phyloP scores from a whole-genome alignment of 2,113 vertebrate species.

The Eubucco bourcierii region DNA sequence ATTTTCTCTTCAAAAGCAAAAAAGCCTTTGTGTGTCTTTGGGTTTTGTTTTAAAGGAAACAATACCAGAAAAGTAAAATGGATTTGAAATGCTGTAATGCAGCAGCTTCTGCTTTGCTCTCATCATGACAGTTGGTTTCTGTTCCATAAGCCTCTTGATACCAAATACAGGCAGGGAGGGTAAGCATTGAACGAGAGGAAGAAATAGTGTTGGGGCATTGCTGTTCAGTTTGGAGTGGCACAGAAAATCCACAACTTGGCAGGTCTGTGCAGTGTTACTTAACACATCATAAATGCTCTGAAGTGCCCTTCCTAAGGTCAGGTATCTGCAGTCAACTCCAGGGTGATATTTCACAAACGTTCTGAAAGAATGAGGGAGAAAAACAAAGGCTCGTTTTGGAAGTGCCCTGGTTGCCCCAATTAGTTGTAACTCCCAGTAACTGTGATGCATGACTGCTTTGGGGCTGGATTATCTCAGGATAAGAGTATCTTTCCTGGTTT shows the following conservation, averaged over 20 bases:
- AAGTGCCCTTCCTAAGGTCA: conserved; percentile 23
- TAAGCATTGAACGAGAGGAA: neutral
- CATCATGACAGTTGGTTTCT: neutral
- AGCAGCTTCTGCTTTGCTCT: neutral
- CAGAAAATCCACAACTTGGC: neutral
- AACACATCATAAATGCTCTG: conserved; percentile 11
- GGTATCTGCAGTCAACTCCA: neutral
- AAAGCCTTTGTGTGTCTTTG: neutral
- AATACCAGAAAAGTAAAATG: neutral
- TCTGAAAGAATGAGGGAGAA: neutral
- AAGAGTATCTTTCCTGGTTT: neutral
- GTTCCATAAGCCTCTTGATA: neutral
- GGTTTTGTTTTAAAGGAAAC: neutral
- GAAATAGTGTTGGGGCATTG: neutral
- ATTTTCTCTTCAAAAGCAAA: conserved; percentile 2
- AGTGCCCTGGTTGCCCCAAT: neutral
- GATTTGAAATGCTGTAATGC: neutral
- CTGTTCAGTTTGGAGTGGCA: neutral
- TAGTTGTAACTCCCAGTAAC: rapidly evolving
- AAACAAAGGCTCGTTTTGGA: neutral
- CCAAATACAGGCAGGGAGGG: neutral
- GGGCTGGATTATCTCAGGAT: neutral
- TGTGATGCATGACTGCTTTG: neutral
- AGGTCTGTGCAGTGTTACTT: conserved; percentile 13
- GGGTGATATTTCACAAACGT: neutral